Evolutionary conservation across 2,113 vertebrate species (phyloP).

Genomic region (Scytalopus superciliaris): DNA sequence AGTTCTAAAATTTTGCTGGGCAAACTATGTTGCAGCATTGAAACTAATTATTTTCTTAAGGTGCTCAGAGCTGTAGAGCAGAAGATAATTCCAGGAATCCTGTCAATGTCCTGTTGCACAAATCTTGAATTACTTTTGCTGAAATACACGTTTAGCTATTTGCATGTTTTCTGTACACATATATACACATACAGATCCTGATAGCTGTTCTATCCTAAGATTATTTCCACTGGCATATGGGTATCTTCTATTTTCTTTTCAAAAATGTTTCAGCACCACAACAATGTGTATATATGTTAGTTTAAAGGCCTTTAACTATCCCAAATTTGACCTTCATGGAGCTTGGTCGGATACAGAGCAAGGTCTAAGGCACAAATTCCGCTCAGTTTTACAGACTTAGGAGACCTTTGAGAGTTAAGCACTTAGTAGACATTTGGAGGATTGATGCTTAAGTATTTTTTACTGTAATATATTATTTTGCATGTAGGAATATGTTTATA

Average conservation of each 20-base stretch:
- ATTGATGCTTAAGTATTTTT: not conserved
- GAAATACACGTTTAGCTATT: not conserved
- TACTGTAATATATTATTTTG: not conserved
- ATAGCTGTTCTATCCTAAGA: not conserved
- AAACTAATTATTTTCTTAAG: not conserved
- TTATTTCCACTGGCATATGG: not conserved
- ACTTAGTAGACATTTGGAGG: not conserved
- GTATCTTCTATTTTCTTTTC: not conserved
- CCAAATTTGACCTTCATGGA: not conserved
- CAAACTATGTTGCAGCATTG: not conserved
- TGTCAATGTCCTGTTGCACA: not conserved
- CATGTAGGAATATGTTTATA: not conserved
- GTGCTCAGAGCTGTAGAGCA: not conserved
- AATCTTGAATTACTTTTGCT: not conserved
- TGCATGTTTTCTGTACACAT: not conserved
- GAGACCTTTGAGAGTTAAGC: not conserved
- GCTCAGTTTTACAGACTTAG: not conserved
- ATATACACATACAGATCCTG: not conserved
- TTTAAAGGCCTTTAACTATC: not conserved
- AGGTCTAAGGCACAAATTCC: not conserved
- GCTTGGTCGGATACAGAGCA: not conserved
- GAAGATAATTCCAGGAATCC: not conserved
- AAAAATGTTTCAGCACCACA: not conserved
- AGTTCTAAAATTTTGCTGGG: not conserved
- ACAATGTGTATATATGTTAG: not conserved